Conservation (phyloP, 2,888 invertebrate genomes). For the Caradrina kadenii region DNA sequence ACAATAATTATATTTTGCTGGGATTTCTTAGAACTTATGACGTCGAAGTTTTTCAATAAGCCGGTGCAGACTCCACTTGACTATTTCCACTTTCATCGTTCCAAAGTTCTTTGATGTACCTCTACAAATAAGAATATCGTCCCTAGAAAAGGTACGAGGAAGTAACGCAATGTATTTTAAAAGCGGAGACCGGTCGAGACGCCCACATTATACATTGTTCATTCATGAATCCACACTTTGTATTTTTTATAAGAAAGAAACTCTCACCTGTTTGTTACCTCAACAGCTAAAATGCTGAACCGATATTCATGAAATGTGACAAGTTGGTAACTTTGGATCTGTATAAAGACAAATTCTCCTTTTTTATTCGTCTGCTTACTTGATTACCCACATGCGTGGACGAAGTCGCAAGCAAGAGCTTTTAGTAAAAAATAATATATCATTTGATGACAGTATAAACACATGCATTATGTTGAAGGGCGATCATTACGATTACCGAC, state of each 20-base stretch:
- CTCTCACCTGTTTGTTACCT: too few species aligned
- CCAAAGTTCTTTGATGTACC: not conserved
- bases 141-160: too few species aligned
- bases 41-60: not conserved
- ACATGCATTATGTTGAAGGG: constrained; percentile 36
- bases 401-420: too few species aligned
- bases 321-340: too few species aligned
- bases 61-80: not conserved
- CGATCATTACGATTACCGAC: constrained; percentile 15
- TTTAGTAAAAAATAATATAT: constrained; percentile 13
- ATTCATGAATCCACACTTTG: constrained; percentile 21
- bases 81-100: not conserved
- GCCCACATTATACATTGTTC: constrained; percentile 11
- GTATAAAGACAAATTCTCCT: too few species aligned
- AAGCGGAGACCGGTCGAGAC: not conserved
- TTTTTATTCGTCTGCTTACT: too few species aligned
- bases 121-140: not conserved
- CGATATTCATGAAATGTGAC: too few species aligned
- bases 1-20: not conserved
- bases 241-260: too few species aligned
- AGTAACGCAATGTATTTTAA: not conserved
- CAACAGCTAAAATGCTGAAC: too few species aligned
- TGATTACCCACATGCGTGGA: too few species aligned
- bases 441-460: constrained; percentile 23
- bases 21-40: not conserved